Evolutionary conservation across 2,888 invertebrate genomes (phyloP).

Genomic region (Salpingus planirostris): DNA sequence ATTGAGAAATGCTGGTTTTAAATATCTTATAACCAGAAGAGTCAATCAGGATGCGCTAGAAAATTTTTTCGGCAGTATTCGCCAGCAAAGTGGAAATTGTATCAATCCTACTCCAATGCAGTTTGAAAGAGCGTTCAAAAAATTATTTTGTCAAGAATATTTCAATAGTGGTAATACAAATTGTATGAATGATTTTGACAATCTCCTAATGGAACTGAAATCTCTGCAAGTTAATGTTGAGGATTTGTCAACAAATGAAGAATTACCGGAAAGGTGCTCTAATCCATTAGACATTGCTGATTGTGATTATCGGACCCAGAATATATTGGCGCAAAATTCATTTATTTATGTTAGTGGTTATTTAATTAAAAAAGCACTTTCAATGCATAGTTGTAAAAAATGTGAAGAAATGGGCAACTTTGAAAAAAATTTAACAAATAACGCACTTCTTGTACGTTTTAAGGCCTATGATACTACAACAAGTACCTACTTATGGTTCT

Average conservation of each 20-base stretch:
- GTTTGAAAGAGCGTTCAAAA: conserved; percentile 16
- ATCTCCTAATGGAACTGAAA: neutral
- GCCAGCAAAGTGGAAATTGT: conserved; percentile 17
- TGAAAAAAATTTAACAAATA: neutral
- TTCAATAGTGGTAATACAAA: conserved; percentile 42
- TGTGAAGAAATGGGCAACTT: neutral
- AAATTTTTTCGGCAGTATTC: conserved; percentile 19
- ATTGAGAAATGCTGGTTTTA: conserved; percentile 10
- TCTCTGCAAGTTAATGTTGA: neutral
- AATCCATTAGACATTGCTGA: neutral
- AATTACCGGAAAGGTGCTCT: neutral
- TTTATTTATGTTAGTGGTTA: neutral
- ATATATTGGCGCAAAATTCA: neutral
- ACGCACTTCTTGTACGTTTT: neutral
- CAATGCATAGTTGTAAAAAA: neutral
- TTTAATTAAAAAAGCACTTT: conserved; percentile 6
- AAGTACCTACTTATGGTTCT: neutral
- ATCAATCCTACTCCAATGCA: conserved; percentile 21
- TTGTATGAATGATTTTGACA: conserved; percentile 29
- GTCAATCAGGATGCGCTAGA: conserved; percentile 21
- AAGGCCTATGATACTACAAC: neutral
- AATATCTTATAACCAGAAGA: conserved; percentile 17
- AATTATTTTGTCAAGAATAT: conserved; percentile 15
- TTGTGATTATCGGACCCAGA: neutral
- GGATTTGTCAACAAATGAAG: neutral